phyloP scores from a whole-genome alignment of 2,113 vertebrate species.

The Megaleporinus macrocephalus region DNA sequence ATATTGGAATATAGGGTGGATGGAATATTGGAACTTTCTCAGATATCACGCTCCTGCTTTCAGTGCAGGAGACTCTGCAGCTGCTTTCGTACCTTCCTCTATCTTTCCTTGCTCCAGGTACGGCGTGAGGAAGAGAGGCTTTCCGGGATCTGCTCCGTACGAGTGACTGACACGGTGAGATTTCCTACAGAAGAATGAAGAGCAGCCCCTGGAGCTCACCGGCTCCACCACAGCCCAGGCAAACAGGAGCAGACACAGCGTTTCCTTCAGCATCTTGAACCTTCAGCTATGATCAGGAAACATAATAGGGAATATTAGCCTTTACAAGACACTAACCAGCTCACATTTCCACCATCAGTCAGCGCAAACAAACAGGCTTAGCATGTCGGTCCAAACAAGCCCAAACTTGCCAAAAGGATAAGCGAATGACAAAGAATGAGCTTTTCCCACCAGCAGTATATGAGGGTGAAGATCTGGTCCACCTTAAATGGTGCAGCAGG shows the following conservation, averaged over 20 bases:
- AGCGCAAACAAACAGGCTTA: no score
- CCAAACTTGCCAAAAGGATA: background rate
- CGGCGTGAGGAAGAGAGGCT: conserved; percentile 84
- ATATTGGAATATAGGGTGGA: no score
- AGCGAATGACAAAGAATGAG: background rate
- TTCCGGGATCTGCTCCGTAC: conserved; percentile 68
- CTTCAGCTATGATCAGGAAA: background rate
- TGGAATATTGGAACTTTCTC: no score
- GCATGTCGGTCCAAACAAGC: no score
- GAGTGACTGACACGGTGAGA: conserved; percentile 55
- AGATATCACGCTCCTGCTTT: no score
- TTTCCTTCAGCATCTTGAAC: conserved; percentile 57
- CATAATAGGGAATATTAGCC: background rate
- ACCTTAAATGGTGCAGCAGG: no score
- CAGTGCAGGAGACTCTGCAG: background rate
- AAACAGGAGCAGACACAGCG: conserved; percentile 59
- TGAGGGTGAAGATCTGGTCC: no score
- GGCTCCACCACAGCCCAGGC: conserved; percentile 58
- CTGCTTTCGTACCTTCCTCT: conserved; percentile 72
- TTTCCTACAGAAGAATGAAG: conserved; percentile 75
- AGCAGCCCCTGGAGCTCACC: conserved; percentile 57
- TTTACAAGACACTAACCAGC: background rate
- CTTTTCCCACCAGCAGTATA: no score
- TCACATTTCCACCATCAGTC: background rate
- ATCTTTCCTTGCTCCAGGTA: conserved; percentile 80